These are phyloP conservation scores for Hymenopus coronatus DNA, from an alignment of 2,888 invertebrate species.

Conservation along the genomic window DNA sequence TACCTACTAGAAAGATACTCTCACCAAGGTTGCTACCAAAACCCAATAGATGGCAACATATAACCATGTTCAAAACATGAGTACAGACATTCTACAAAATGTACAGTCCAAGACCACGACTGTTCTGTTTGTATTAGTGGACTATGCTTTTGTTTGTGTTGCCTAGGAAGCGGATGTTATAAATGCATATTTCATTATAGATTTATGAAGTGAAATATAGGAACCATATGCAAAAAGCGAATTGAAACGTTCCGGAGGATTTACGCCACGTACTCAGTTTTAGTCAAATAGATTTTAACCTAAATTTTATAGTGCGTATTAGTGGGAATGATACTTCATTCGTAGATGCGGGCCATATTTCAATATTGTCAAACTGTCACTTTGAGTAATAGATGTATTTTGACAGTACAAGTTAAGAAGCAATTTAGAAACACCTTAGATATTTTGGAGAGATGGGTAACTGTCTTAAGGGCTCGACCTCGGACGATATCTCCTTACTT, in stretches of 20 bases:
- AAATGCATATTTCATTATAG: background rate
- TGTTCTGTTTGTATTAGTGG: background rate
- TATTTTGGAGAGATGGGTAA: constrained; percentile 58
- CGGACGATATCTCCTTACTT: constrained; percentile 62
- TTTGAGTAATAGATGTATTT: constrained; percentile 6
- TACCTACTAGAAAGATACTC: too few relatives aligned
- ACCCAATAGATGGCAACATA: background rate
- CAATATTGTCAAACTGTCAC: constrained; percentile 1
- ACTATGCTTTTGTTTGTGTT: background rate
- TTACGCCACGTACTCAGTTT: background rate
- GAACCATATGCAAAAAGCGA: background rate
- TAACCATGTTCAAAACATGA: background rate
- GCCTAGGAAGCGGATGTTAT: background rate
- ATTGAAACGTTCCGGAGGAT: background rate
- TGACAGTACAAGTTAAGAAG: background rate
- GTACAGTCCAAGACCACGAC: background rate
- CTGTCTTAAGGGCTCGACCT: constrained; percentile 64
- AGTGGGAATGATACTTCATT: background rate
- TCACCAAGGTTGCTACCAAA: background rate
- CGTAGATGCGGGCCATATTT: background rate
- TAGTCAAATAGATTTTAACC: background rate
- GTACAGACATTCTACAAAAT: background rate
- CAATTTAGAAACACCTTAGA: background rate
- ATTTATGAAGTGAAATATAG: background rate
- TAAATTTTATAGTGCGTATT: background rate